Conservation (phyloP, 1,140 invertebrate genomes). For the Pogonognathellus flavescens region DNA sequence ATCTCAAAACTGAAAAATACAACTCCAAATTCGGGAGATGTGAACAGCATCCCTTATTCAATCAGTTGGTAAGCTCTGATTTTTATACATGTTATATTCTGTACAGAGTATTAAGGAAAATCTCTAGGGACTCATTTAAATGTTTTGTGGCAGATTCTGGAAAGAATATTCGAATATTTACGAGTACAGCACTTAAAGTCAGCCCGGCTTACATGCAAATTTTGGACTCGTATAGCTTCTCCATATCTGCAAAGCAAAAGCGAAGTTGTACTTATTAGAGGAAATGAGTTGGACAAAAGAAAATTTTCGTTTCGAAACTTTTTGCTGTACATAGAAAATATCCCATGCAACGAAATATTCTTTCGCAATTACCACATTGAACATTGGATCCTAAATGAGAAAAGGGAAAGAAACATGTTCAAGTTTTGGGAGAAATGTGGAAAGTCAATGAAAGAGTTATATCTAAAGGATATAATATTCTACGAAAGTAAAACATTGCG, state of each 20-base stretch:
- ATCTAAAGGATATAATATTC: slow-evolving; percentile 55
- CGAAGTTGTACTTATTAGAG: slow-evolving; percentile 50
- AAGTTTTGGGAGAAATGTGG: slow-evolving; percentile 59
- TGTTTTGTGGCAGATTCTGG: neutral
- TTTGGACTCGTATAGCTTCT: slow-evolving; percentile 1
- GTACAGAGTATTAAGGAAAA: neutral
- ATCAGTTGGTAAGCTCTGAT: slow-evolving; percentile 38
- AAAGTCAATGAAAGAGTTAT: slow-evolving; percentile 48
- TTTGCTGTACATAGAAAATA: slow-evolving; percentile 1
- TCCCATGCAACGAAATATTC: neutral
- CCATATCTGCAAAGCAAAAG: slow-evolving; percentile 47
- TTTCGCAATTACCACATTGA: slow-evolving; percentile 53
- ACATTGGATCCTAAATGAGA: slow-evolving; percentile 58
- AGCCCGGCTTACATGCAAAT: slow-evolving; percentile 45
- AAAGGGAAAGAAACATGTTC: slow-evolving; percentile 37
- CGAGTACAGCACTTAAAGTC: neutral
- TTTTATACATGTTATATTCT: no score
- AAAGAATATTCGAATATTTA: neutral
- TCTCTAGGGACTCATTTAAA: neutral
- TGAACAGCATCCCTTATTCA: slow-evolving; percentile 35
- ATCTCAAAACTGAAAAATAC: no score
- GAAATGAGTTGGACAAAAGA: slow-evolving; percentile 41
- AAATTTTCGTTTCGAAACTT: slow-evolving; percentile 54
- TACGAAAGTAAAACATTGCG: slow-evolving; percentile 52
- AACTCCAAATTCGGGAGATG: neutral